A percentile compares a stretch with the other conserved stretches of the same genome.
These are phyloP conservation scores for Tyrannus savana DNA, from an alignment of 2,113 vertebrate species.

Conservation along the genomic window DNA sequence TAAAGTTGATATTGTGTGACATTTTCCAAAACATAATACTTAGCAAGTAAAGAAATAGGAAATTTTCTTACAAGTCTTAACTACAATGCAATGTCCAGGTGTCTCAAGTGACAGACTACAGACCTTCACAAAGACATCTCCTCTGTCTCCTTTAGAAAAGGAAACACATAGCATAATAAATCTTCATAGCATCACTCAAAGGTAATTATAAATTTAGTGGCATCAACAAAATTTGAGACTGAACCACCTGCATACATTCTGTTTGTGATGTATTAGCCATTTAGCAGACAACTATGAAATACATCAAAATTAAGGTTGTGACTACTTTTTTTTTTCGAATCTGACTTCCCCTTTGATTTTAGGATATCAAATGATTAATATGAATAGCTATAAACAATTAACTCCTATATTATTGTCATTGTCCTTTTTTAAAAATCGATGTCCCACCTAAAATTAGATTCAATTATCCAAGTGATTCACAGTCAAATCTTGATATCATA, in stretches of 20 bases:
- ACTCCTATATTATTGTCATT: neutral
- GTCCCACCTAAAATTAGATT: neutral
- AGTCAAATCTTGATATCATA: neutral
- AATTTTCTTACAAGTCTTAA: neutral
- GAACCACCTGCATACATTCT: neutral
- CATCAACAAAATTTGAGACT: neutral
- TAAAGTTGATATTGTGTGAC: neutral
- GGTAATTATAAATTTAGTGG: neutral
- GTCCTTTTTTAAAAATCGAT: neutral
- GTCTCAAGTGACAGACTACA: neutral
- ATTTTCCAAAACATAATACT: neutral
- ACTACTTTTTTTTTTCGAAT: neutral
- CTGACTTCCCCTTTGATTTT: neutral
- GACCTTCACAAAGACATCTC: neutral
- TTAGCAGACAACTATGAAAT: neutral
- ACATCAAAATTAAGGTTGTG: neutral
- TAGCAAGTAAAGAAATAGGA: neutral
- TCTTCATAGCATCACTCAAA: neutral
- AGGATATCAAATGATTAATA: neutral
- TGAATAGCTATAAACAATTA: neutral
- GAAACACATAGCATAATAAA: neutral
- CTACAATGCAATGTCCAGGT: neutral
- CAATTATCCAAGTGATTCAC: neutral
- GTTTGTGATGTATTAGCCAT: neutral
- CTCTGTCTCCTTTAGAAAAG: neutral